A percentile compares a stretch with the other conserved stretches of the same genome.
phyloP scores from a whole-genome alignment of 1,140 invertebrate genomes.

The Oedothorax gibbosus region DNA sequence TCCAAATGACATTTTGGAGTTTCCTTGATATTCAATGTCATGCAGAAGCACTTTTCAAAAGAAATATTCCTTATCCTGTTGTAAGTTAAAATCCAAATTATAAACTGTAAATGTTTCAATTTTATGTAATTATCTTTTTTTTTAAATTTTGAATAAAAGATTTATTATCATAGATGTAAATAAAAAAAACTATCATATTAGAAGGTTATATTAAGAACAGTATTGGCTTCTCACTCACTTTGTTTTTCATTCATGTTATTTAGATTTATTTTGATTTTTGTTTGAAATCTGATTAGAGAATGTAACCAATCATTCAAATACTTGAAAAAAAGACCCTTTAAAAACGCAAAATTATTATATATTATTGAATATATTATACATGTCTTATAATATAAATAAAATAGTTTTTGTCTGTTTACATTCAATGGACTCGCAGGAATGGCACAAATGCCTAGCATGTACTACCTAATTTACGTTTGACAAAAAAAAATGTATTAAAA shows the following conservation, averaged over 20 bases:
- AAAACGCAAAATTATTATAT: too few species aligned
- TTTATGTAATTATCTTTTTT: neutral
- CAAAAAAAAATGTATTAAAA: too few species aligned
- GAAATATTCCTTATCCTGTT: neutral
- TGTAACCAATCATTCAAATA: too few species aligned
- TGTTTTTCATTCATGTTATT: neutral
- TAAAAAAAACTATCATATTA: neutral
- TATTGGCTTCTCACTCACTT: neutral
- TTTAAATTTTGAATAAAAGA: neutral
- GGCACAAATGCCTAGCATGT: too few species aligned
- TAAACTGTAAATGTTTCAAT: neutral
- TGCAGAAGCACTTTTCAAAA: neutral
- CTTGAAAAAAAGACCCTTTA: too few species aligned
- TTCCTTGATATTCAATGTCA: neutral
- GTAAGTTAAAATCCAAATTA: neutral
- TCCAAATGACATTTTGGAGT: slow-evolving; percentile 7
- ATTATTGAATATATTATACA: too few species aligned
- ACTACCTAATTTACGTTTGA: too few species aligned
- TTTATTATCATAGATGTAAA: neutral
- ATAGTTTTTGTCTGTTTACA: too few species aligned
- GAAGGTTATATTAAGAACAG: neutral
- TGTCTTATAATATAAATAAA: too few species aligned
- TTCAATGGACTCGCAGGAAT: too few species aligned
- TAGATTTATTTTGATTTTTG: neutral
- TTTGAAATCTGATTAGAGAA: too few species aligned